Evolutionary conservation across 2,113 vertebrate species (phyloP).

Genomic region (Serinus canaria): DNA sequence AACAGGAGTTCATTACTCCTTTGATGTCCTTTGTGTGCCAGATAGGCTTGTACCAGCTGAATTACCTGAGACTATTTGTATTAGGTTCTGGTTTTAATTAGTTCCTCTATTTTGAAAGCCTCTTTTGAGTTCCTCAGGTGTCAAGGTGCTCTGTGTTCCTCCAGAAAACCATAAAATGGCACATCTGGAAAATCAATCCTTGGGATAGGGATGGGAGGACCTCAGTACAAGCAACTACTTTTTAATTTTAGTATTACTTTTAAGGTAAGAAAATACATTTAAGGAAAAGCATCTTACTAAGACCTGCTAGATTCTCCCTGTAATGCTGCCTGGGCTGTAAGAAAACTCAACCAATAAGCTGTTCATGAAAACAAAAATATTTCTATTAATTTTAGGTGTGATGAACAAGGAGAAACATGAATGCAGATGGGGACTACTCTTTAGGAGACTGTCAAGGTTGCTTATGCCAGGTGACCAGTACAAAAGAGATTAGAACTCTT

Average conservation of each 20-base stretch:
- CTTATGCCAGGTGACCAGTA: neutral
- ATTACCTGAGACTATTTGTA: neutral
- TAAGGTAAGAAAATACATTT: neutral
- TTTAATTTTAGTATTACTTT: neutral
- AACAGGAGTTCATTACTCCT: conserved; percentile 37
- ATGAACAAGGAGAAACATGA: neutral
- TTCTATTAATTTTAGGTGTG: neutral
- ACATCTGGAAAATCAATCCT: neutral
- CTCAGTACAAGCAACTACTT: neutral
- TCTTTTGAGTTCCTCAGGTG: neutral
- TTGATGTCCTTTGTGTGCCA: conserved; percentile 44
- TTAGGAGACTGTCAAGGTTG: neutral
- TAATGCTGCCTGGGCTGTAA: neutral
- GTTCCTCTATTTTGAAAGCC: neutral
- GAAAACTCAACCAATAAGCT: neutral
- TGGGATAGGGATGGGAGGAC: neutral
- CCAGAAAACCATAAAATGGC: neutral
- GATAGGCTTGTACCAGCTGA: conserved; percentile 1
- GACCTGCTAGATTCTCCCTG: neutral
- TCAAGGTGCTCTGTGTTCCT: neutral
- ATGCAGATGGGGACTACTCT: neutral
- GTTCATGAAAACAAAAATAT: neutral
- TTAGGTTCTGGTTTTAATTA: conserved; percentile 37
- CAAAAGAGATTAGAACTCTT: neutral
- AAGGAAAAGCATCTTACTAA: neutral